phyloP scores from a whole-genome alignment of 2,797 vertebrate genomes.

The Crypturellus tataupa region DNA sequence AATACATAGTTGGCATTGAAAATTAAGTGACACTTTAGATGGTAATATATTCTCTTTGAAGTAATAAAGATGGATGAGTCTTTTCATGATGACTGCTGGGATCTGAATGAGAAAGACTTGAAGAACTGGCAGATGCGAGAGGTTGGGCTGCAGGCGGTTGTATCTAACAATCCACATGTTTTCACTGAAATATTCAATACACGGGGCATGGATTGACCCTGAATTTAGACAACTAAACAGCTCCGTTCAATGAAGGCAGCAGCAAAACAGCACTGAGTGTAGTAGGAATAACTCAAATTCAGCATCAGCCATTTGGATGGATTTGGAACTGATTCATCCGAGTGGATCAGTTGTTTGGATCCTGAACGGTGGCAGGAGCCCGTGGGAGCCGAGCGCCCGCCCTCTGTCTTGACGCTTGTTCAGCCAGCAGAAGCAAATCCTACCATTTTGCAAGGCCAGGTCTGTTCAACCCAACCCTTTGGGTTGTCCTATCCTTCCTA shows the following conservation, averaged over 20 bases:
- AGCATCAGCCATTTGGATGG: neutral
- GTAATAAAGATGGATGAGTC: slow-evolving; percentile 53
- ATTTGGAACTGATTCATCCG: neutral
- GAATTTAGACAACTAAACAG: neutral
- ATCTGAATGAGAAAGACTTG: slow-evolving; percentile 30
- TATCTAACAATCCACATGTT: neutral
- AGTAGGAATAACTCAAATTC: neutral
- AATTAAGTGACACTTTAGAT: slow-evolving; percentile 58
- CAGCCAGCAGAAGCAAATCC: neutral
- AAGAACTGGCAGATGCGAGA: neutral
- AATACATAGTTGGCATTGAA: slow-evolving; percentile 25
- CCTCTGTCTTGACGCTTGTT: neutral
- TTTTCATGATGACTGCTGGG: slow-evolving; percentile 29
- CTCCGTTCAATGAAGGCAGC: neutral
- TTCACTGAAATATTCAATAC: neutral
- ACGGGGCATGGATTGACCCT: neutral
- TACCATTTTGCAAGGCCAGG: neutral
- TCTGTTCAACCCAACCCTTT: neutral
- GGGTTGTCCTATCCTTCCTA: neutral
- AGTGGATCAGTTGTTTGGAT: too few relatives aligned
- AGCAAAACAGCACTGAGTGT: neutral
- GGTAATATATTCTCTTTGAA: slow-evolving; percentile 35
- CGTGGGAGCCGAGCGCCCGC: too few relatives aligned
- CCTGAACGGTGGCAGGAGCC: fast-evolving
- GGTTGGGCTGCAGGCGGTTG: neutral